A percentile compares a stretch with the other conserved stretches of the same genome.
Evolutionary conservation across 2,888 invertebrate genomes (phyloP).

Genomic region (Tipula vernalis): DNA sequence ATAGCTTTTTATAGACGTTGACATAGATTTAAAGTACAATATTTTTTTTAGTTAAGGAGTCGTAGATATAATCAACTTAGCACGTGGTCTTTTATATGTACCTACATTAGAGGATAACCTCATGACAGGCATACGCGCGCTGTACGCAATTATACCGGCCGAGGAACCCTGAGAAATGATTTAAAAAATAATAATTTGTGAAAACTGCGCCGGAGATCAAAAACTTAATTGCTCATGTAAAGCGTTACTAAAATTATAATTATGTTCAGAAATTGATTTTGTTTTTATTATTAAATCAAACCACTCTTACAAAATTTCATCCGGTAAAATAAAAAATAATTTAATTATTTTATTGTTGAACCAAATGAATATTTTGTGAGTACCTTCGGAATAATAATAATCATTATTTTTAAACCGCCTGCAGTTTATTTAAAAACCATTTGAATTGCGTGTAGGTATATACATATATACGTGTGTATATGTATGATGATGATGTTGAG

Average conservation of each 20-base stretch:
- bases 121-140: not conserved
- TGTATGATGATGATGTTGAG: not conserved
- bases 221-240: not conserved
- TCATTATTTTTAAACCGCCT: not conserved
- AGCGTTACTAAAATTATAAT: constrained; percentile 4
- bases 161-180: not conserved
- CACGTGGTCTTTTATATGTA: not conserved
- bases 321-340: not conserved
- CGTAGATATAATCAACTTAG: not conserved
- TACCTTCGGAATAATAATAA: not conserved
- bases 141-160: not conserved
- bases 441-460: not conserved
- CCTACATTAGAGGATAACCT: not conserved
- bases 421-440: constrained; percentile 5
- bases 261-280: not conserved
- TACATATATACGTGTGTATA: not conserved
- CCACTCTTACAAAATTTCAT: not conserved
- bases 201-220: not conserved
- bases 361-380: constrained; percentile 4
- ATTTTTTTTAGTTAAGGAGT: not conserved
- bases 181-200: not conserved
- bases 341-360: not conserved
- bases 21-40: not conserved
- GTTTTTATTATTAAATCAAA: not conserved
- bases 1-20: not conserved